Evolutionary conservation across 35 echinoderm and acorn worm species (phyloP), one percentile per base, ranked within the genome.

Genomic region (Nesometra sesokonis): DNA sequence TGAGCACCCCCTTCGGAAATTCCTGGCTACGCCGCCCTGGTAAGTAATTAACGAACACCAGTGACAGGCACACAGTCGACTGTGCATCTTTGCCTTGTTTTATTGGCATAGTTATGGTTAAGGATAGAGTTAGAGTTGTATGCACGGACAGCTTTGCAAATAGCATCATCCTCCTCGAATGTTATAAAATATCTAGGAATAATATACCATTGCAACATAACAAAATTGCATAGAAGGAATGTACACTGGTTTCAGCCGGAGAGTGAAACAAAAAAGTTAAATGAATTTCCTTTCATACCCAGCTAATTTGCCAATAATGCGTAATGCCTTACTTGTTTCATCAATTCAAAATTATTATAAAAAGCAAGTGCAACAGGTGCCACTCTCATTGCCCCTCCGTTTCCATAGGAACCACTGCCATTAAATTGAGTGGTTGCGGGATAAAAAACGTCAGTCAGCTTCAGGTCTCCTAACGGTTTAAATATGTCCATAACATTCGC

Each of bases 361-460:
- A 77, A 52, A 79, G 90, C 94, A 0, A 99, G 85, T 11, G 34
- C 90, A 21, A 93, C 96, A 31, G 96, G 90, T 0, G 93, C 92
- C 1, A 99, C 90, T 47, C 96, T 94, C 96, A 99, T 99, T 33
- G 92, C 96, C 7, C 92, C 96, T 19, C 96, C 96, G 27, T 99
- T 99, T 3, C 96, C 96, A 94, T 90, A 99, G 36, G 96, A 99
- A 79, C 93, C 96, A 47, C 80, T 77, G 3, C 96, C 96, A 78
- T 90, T 87, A 90, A 99, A 99, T 84, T 94, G 92, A 13, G 31
- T 43, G 52, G 47, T 87, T 21, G 96, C 96, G 47, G 93, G 96
- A 43, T 87, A 17, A 79, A 77, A 99, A n/a, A 92, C 88, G 88
- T 99, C 93, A 35, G 86, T 36, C 30, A 88, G 4, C 33, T 77